Evolutionary conservation across 92 coral and sea anemone genomes (phyloP), one percentile per base, ranked within the genome.

Genomic region (Palythoa grandiflora): DNA sequence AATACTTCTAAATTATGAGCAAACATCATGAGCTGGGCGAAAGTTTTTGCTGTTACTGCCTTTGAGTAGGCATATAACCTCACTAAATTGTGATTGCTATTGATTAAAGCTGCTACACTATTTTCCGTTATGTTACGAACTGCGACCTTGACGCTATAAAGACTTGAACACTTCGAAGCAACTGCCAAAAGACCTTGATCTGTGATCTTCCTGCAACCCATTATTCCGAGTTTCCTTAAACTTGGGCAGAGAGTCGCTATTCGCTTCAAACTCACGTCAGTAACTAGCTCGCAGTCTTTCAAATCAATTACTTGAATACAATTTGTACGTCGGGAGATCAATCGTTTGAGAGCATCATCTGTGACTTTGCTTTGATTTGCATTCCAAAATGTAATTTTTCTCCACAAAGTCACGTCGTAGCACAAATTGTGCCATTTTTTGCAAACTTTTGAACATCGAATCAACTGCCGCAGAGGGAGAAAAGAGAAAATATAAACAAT

Each of bases 331-430:
- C 92, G 94, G 19, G 97, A 92, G 38, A 93, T 88, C 60, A 96
- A 84, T 37, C 93, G 93, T 73, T 90, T 80, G 48, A 96, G 79
- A n/a, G 94, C 90, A 39, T 81, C 93, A 75, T 91, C 90, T 60
- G 81, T 57, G 60, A 96, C 96, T 59, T 92, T 95, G 68, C 89
- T 36, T 47, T 95, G 93, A 77, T 93, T 94, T 73, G 87, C 79
- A 52, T 72, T 66, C 71, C 92, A 90, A 81, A 96, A 87, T 77
- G 90, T 65, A 28, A 96, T 80, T 68, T 59, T 92, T 71, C 93
- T 90, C 99, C 99, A 96, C 73, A 96, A 88, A 80, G 96, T 96
- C 35, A 92, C 92, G 72, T 96, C 99, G 85, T 90, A 96, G 73
- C 93, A 91, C 39, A 96, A 87, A 54, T 98, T 90, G 61, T 86